Percentiles rank a stretch among this genome's conserved stretches.
Conservation (phyloP, 2,888 invertebrate genomes). For the Alsophila aescularia region DNA sequence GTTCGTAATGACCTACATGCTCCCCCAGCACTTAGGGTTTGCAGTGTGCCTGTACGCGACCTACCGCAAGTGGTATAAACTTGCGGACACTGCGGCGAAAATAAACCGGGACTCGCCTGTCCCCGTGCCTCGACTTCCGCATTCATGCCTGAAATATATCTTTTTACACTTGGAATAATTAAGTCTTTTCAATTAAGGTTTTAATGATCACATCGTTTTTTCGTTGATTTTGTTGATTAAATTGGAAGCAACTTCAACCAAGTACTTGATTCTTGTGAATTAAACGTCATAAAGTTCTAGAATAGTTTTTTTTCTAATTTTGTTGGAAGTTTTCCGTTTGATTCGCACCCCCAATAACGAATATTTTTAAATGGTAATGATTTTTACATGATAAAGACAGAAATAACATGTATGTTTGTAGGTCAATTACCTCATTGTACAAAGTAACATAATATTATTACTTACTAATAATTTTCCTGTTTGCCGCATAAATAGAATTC, state of each 20-base stretch:
- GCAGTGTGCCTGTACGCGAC: constrained; percentile 76
- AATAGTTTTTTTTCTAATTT: background rate
- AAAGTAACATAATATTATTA: too few species aligned
- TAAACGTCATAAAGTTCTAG: constrained; percentile 4
- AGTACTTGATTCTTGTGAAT: background rate
- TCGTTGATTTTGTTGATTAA: background rate
- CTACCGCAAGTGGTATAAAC: constrained; percentile 68
- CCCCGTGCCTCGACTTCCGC: constrained; percentile 60
- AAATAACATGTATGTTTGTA: too few species aligned
- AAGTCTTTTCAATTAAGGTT: background rate
- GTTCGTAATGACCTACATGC: constrained; percentile 76
- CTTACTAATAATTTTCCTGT: too few species aligned
- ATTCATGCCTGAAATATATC: constrained; percentile 18
- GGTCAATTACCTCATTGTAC: too few species aligned
- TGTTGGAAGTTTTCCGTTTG: background rate
- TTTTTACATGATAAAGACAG: too few species aligned
- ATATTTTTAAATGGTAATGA: too few species aligned
- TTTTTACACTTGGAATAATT: background rate
- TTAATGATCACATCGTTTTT: background rate
- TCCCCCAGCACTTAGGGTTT: constrained; percentile 78
- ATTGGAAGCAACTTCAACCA: background rate
- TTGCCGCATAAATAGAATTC: background rate
- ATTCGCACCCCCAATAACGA: background rate
- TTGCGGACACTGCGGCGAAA: constrained; percentile 67
- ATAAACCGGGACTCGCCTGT: constrained; percentile 66